A percentile compares a stretch with the other conserved stretches of the same genome.
Conservation (phyloP, 2,888 invertebrate genomes). For the Alviniconcha strummeri region DNA sequence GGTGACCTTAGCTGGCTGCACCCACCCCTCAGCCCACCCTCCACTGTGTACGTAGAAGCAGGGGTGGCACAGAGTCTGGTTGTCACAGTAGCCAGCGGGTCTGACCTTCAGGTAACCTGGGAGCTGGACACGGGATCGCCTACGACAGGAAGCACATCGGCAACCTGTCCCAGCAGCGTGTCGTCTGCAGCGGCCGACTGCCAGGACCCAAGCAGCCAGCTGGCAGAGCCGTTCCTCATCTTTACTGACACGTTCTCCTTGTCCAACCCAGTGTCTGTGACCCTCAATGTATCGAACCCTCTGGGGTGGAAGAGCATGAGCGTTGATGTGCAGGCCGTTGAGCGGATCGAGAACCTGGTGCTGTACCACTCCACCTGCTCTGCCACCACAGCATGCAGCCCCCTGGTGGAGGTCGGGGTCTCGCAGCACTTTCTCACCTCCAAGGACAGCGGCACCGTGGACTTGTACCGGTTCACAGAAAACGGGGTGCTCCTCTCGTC, state of each 20-base stretch:
- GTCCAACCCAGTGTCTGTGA: slow-evolving; percentile 19
- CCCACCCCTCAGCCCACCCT: slow-evolving; percentile 39
- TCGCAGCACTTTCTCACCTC: slow-evolving; percentile 23
- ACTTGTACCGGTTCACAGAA: slow-evolving; percentile 4
- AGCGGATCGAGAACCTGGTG: slow-evolving; percentile 23
- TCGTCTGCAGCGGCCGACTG: background rate
- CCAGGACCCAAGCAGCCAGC: slow-evolving; percentile 33
- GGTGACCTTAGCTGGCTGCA: slow-evolving; percentile 48
- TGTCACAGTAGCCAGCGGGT: slow-evolving; percentile 46
- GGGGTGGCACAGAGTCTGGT: slow-evolving; percentile 44
- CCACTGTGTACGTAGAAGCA: slow-evolving; percentile 46
- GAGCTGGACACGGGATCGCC: slow-evolving; percentile 32
- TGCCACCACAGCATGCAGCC: slow-evolving; percentile 15
- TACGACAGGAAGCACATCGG: background rate
- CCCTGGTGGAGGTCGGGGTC: slow-evolving; percentile 34
- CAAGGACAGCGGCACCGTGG: slow-evolving; percentile 26
- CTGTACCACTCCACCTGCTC: slow-evolving; percentile 34
- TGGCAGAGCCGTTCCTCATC: slow-evolving; percentile 36
- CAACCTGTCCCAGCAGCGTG: slow-evolving; percentile 43
- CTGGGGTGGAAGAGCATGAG: slow-evolving; percentile 32
- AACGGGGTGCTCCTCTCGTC: slow-evolving; percentile 6
- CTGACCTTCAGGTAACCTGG: slow-evolving; percentile 44
- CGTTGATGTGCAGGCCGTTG: slow-evolving; percentile 33
- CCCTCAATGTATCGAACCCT: slow-evolving; percentile 37
- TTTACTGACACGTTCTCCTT: slow-evolving; percentile 32